phyloP scores from a whole-genome alignment of 2,888 invertebrate genomes.

The Apamea anceps region DNA sequence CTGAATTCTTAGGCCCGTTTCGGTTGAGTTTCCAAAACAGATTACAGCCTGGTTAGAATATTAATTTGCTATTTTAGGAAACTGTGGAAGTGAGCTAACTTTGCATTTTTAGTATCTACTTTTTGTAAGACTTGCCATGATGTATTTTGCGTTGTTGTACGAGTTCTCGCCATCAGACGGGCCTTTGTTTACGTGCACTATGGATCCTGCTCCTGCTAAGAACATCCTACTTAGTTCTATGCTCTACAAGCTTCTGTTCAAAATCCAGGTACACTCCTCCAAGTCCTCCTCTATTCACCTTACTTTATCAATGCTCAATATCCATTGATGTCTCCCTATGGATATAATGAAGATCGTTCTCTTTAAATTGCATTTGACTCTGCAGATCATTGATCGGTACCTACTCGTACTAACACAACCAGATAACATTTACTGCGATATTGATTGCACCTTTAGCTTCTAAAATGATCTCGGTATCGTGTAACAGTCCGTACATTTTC shows the following conservation, averaged over 20 bases:
- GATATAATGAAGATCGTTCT: not conserved
- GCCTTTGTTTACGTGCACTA: not conserved
- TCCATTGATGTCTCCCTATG: not conserved
- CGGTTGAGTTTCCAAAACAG: constrained; percentile 16
- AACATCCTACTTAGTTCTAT: not conserved
- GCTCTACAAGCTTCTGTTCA: not conserved
- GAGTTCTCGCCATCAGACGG: not conserved
- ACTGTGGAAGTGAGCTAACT: too few relatives aligned
- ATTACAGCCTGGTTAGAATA: not conserved
- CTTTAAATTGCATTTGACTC: not conserved
- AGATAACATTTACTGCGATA: not conserved
- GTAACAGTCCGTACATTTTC: constrained; percentile 49
- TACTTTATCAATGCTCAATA: not conserved
- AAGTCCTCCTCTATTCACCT: not conserved
- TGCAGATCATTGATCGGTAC: not conserved
- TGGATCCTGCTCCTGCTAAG: not conserved
- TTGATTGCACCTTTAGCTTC: not conserved
- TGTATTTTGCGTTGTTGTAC: not conserved
- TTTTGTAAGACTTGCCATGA: not conserved
- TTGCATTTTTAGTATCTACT: too few relatives aligned
- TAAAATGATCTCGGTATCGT: constrained; percentile 46
- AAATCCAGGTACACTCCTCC: too few relatives aligned
- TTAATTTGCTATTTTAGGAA: not conserved
- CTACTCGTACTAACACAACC: not conserved
- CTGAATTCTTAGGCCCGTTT: constrained; percentile 26